Evolutionary conservation across 2,888 invertebrate genomes (phyloP).

Genomic region (Rotaria magnacalcarata): DNA sequence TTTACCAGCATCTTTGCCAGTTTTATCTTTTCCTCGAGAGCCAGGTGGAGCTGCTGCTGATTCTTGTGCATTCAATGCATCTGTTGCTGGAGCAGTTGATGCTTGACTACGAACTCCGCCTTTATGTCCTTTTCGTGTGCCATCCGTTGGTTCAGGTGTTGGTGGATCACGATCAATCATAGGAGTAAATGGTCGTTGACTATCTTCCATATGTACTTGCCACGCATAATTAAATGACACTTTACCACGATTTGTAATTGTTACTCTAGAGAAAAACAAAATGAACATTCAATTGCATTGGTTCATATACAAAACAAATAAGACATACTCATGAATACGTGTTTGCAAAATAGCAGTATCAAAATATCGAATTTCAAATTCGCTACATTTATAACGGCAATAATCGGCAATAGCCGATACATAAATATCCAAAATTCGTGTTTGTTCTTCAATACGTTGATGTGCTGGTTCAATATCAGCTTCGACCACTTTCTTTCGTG

Average conservation of each 20-base stretch:
- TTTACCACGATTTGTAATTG: constrained; percentile 53
- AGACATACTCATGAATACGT: constrained; percentile 56
- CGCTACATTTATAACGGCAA: constrained; percentile 55
- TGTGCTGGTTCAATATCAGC: constrained; percentile 56
- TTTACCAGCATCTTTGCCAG: background rate
- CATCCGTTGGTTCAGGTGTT: constrained; percentile 49
- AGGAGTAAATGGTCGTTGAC: constrained; percentile 51
- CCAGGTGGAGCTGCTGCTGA: background rate
- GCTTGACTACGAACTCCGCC: constrained; percentile 39
- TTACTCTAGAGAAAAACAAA: background rate
- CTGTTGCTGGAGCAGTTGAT: background rate
- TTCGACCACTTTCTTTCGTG: constrained; percentile 54
- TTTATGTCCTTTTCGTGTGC: constrained; percentile 49
- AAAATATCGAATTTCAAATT: constrained; percentile 54
- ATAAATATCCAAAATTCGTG: constrained; percentile 53
- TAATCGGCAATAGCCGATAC: constrained; percentile 55
- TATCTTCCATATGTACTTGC: constrained; percentile 57
- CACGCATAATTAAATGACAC: constrained; percentile 57
- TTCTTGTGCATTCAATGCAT: background rate
- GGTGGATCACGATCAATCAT: constrained; percentile 54
- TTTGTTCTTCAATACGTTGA: constrained; percentile 53
- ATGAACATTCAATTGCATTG: too few relatives aligned
- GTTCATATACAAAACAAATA: too few relatives aligned
- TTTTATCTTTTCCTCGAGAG: background rate
- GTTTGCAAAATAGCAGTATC: constrained; percentile 60